Conservation (phyloP, 2,888 invertebrate genomes). For the Leucozona laternaria region DNA sequence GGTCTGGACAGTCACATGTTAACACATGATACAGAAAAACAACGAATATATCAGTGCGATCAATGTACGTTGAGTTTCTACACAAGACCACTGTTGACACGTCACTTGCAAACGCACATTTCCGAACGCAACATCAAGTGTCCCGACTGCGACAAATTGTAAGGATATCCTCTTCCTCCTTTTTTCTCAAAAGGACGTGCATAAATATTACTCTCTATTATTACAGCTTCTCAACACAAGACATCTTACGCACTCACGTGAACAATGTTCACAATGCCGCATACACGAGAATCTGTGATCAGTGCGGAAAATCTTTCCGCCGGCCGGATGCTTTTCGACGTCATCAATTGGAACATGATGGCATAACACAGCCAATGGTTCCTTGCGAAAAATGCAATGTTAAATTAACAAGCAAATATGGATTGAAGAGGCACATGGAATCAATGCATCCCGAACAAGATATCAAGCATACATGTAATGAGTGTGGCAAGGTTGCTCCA, state of each 20-base stretch:
- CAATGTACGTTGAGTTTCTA: slow-evolving; percentile 81
- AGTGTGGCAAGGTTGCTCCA: slow-evolving; percentile 80
- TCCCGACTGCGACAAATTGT: slow-evolving; percentile 80
- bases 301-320: slow-evolving; percentile 81
- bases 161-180: slow-evolving; percentile 36
- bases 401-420: slow-evolving; percentile 79
- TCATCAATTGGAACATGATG: slow-evolving; percentile 81
- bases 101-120: slow-evolving; percentile 80
- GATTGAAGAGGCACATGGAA: slow-evolving; percentile 81
- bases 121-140: slow-evolving; percentile 80
- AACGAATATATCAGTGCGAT: slow-evolving; percentile 79
- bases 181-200: neutral
- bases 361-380: slow-evolving; percentile 78
- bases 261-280: slow-evolving; percentile 80
- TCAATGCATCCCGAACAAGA: slow-evolving; percentile 80
- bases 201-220: neutral
- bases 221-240: slow-evolving; percentile 80
- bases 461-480: slow-evolving; percentile 79
- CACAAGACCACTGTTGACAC: slow-evolving; percentile 78
- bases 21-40: slow-evolving; percentile 79
- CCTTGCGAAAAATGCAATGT: slow-evolving; percentile 81
- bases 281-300: slow-evolving; percentile 81
- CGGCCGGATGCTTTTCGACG: slow-evolving; percentile 79
- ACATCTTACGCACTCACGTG: slow-evolving; percentile 80
- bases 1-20: slow-evolving; percentile 79